A percentile compares a stretch with the other conserved stretches of the same genome.
phyloP scores from a whole-genome alignment of 2,797 vertebrate species.

The Sebastes variabilis region DNA sequence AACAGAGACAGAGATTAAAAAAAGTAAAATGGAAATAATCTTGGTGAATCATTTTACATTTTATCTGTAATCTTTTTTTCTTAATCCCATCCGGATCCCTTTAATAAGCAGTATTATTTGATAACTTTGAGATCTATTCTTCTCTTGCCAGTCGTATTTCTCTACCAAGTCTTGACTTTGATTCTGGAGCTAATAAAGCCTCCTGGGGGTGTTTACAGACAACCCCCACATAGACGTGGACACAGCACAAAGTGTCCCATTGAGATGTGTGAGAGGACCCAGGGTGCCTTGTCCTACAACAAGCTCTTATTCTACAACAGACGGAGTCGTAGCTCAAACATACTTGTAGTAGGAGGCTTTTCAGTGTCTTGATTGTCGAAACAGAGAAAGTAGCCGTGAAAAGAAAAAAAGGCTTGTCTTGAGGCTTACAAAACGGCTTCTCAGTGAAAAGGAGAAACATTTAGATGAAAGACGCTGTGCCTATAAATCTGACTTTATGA shows the following conservation, averaged over 20 bases:
- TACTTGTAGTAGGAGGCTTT: conserved; percentile 71
- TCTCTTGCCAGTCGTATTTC: conserved; percentile 1
- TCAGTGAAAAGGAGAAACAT: conserved; percentile 21
- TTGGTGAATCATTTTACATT: background rate
- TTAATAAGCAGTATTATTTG: background rate
- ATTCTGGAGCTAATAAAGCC: conserved; percentile 49
- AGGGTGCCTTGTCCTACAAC: conserved; percentile 56
- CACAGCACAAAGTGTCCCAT: conserved; percentile 71
- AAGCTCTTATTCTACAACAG: conserved; percentile 56
- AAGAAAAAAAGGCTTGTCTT: conserved; percentile 20
- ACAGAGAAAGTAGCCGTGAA: conserved; percentile 26
- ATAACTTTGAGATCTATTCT: background rate
- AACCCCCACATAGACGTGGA: conserved; percentile 52
- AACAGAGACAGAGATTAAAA: conserved; percentile 6
- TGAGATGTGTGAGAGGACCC: conserved; percentile 59
- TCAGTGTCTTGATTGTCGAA: conserved; percentile 63
- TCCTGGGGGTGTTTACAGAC: conserved; percentile 27
- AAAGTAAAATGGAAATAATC: conserved; percentile 22
- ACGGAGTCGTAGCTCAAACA: conserved; percentile 54
- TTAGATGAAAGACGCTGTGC: conserved; percentile 4
- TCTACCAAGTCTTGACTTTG: conserved; percentile 24
- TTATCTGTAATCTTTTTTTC: background rate
- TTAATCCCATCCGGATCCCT: background rate
- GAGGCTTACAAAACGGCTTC: conserved; percentile 24
- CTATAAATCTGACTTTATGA: conserved; percentile 28